A percentile compares a stretch with the other conserved stretches of the same genome.
Conservation (phyloP, 2,888 invertebrate genomes). For the Hypena proboscidalis region DNA sequence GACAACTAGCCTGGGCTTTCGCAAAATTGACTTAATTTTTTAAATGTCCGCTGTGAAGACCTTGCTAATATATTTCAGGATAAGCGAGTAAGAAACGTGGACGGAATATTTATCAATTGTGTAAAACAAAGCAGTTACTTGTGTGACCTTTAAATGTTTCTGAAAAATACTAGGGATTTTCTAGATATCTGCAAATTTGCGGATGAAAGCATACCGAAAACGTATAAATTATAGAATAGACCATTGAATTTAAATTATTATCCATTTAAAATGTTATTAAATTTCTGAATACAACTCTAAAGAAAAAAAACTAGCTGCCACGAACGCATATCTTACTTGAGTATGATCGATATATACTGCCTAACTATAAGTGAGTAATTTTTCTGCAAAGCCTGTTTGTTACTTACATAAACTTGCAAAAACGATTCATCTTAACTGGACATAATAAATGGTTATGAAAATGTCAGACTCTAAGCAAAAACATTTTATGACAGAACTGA, state of each 20-base stretch:
- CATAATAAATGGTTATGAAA: conserved; percentile 1
- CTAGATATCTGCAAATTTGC: too few relatives aligned
- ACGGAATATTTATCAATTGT: conserved; percentile 16
- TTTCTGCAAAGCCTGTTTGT: neutral
- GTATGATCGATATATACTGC: neutral
- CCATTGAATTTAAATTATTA: too few relatives aligned
- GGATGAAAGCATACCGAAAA: too few relatives aligned
- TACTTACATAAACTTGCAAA: neutral
- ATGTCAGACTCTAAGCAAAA: neutral
- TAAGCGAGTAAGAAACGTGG: conserved; percentile 29
- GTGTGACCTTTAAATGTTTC: too few relatives aligned
- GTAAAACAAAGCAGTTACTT: too few relatives aligned
- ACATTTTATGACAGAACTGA: neutral
- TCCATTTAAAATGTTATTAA: too few relatives aligned
- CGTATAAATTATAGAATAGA: too few relatives aligned
- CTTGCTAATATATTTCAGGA: conserved; percentile 33
- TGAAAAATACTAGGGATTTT: too few relatives aligned
- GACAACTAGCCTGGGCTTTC: conserved; percentile 46
- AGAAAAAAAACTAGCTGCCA: too few relatives aligned
- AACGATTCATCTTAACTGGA: neutral
- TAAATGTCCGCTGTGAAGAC: conserved; percentile 29
- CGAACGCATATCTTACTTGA: neutral
- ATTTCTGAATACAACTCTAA: too few relatives aligned
- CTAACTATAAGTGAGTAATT: neutral
- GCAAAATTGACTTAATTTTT: conserved; percentile 51